Percentiles rank a stretch among this genome's conserved stretches.
Evolutionary conservation across 2,888 invertebrate genomes (phyloP).

Genomic region (Ophion slaviceki): DNA sequence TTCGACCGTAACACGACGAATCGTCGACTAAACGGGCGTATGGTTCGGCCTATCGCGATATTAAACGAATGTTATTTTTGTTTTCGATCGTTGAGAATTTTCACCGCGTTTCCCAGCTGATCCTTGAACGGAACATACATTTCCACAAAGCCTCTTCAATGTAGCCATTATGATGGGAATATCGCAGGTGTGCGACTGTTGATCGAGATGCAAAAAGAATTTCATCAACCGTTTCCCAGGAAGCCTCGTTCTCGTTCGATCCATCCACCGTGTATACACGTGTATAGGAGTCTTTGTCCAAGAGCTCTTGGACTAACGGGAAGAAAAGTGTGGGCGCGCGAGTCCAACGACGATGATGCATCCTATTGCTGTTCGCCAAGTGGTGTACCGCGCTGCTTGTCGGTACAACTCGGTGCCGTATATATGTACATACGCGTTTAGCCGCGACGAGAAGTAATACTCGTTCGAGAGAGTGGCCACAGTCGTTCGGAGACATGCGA

Average conservation of each 20-base stretch:
- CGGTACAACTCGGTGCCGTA: background rate
- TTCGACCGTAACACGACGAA: slow-evolving; percentile 22
- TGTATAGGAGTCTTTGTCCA: slow-evolving; percentile 23
- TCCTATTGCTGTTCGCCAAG: slow-evolving; percentile 55
- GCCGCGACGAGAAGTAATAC: too few species aligned
- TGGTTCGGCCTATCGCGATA: too few species aligned
- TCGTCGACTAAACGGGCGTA: background rate
- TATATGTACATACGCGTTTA: too few species aligned
- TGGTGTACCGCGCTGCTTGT: slow-evolving; percentile 2
- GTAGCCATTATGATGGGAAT: slow-evolving; percentile 22
- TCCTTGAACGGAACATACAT: background rate
- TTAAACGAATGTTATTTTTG: too few species aligned
- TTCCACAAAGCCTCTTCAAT: background rate
- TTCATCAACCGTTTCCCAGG: slow-evolving; percentile 55
- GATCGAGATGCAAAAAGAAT: slow-evolving; percentile 42
- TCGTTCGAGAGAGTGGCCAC: background rate
- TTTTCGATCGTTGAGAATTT: background rate
- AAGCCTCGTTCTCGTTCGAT: slow-evolving; percentile 39
- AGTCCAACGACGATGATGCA: slow-evolving; percentile 62
- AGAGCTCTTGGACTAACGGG: slow-evolving; percentile 55
- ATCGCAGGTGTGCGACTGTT: slow-evolving; percentile 55
- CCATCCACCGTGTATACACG: background rate
- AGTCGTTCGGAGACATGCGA: too few species aligned
- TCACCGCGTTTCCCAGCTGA: slow-evolving; percentile 8
- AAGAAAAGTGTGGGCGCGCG: slow-evolving; percentile 61